Evolutionary conservation across 2,797 vertebrate species (phyloP).

Genomic region (Semotilus atromaculatus): DNA sequence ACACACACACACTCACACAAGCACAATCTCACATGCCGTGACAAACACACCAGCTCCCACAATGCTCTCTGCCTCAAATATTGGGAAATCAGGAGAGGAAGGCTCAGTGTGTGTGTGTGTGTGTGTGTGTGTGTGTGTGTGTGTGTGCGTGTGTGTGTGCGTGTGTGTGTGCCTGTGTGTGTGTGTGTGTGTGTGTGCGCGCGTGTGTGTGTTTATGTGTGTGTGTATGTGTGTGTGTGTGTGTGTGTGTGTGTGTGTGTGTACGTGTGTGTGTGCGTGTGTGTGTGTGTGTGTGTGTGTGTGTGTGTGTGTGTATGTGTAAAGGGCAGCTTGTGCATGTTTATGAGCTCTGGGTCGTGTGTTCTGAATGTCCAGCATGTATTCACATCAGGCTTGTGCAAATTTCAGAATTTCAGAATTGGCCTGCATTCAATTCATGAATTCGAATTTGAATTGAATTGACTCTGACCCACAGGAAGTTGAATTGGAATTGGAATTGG

Average conservation of each 20-base stretch:
- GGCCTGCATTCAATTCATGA: too few species aligned
- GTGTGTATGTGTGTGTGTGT: slow-evolving; percentile 20
- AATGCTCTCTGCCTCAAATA: slow-evolving; percentile 19
- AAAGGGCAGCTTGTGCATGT: slow-evolving; percentile 5
- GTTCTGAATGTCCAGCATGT: background rate
- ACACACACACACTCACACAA: background rate
- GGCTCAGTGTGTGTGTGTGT: background rate
- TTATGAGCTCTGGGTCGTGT: slow-evolving; percentile 16
- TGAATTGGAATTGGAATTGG: too few species aligned
- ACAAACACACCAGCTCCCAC: background rate
- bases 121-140: slow-evolving; percentile 5
- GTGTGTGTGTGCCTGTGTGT: background rate
- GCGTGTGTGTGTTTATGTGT: too few species aligned
- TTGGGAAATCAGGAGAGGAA: background rate
- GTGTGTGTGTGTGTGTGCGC: too few species aligned
- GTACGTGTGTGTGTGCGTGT: too few species aligned
- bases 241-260: slow-evolving; percentile 18
- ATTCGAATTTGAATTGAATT: too few species aligned
- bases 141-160: background rate
- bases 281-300: slow-evolving; percentile 10
- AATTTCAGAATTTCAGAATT: too few species aligned
- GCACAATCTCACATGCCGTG: background rate
- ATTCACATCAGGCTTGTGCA: too few species aligned
- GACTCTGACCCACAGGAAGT: too few species aligned
- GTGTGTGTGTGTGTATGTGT: slow-evolving; percentile 36